These are phyloP conservation scores for Chaetoderma sp. DNA, from an alignment of 2,888 invertebrate genomes.

Conservation along the genomic window DNA sequence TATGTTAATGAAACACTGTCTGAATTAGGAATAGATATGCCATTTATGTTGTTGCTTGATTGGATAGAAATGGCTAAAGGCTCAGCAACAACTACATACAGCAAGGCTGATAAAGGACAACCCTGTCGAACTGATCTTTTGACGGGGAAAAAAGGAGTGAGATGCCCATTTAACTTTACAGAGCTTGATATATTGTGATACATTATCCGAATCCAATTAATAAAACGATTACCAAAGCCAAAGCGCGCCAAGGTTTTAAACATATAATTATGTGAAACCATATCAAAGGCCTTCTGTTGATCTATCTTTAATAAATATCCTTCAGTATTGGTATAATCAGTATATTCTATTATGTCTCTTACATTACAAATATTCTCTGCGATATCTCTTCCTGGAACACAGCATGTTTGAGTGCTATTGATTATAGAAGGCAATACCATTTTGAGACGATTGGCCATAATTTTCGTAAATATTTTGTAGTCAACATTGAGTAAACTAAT, in stretches of 20 bases:
- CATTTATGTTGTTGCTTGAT: constrained; percentile 8
- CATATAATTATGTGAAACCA: constrained; percentile 38
- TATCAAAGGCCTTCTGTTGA: constrained; percentile 45
- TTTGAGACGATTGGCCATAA: constrained; percentile 32
- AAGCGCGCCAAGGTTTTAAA: constrained; percentile 32
- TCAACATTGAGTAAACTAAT: constrained; percentile 42
- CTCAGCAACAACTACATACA: constrained; percentile 3
- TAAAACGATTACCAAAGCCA: constrained; percentile 37
- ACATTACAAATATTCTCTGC: constrained; percentile 38
- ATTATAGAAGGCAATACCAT: too few species aligned
- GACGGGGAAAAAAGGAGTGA: background rate
- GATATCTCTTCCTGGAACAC: constrained; percentile 38
- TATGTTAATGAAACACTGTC: background rate
- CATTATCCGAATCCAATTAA: constrained; percentile 37
- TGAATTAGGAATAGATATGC: constrained; percentile 26
- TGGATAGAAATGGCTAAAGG: background rate
- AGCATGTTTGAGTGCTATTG: constrained; percentile 43
- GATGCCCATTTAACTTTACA: background rate
- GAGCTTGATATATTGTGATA: constrained; percentile 20
- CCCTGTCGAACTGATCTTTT: background rate
- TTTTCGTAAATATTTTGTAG: constrained; percentile 41
- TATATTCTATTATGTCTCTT: constrained; percentile 36
- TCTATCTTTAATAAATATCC: constrained; percentile 37
- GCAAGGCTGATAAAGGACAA: background rate
- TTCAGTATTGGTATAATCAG: constrained; percentile 30